These are phyloP conservation scores for Tortricodes alternella DNA, from an alignment of 2,888 invertebrate genomes.

Conservation along the genomic window DNA sequence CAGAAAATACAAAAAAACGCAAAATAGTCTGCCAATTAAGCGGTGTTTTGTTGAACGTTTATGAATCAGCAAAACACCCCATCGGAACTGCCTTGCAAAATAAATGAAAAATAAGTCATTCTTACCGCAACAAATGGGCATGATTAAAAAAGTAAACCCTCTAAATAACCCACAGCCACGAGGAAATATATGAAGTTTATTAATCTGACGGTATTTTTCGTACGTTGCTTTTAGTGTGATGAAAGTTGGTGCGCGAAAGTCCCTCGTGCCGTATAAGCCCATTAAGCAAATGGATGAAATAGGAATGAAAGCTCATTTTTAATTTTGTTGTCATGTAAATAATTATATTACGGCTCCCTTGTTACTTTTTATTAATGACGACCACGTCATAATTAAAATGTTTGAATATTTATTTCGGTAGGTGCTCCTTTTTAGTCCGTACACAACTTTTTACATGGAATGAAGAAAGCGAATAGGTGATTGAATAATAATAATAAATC, in stretches of 20 bases:
- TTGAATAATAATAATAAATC: no score
- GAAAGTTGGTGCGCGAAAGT: constrained; percentile 72
- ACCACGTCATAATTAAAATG: constrained; percentile 43
- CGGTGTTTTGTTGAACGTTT: no score
- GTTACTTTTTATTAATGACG: constrained; percentile 61
- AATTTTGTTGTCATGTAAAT: constrained; percentile 75
- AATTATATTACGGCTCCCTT: constrained; percentile 64
- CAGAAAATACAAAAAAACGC: no score
- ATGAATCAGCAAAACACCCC: no score
- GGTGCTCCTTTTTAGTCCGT: constrained; percentile 13
- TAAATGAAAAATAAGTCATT: neutral
- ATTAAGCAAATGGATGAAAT: constrained; percentile 78
- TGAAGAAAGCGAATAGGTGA: no score
- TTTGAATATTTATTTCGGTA: constrained; percentile 26
- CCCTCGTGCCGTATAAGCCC: constrained; percentile 77
- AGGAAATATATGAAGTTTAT: constrained; percentile 70
- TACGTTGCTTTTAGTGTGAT: constrained; percentile 80
- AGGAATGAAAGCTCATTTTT: constrained; percentile 77
- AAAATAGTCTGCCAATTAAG: no score
- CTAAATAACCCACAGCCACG: constrained; percentile 44
- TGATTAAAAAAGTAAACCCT: constrained; percentile 9
- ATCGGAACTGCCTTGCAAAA: neutral
- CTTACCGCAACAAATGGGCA: neutral
- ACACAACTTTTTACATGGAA: no score
- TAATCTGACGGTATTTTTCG: constrained; percentile 76